Evolutionary conservation across 2,888 invertebrate species (phyloP).

Genomic region (Fragum fragum): DNA sequence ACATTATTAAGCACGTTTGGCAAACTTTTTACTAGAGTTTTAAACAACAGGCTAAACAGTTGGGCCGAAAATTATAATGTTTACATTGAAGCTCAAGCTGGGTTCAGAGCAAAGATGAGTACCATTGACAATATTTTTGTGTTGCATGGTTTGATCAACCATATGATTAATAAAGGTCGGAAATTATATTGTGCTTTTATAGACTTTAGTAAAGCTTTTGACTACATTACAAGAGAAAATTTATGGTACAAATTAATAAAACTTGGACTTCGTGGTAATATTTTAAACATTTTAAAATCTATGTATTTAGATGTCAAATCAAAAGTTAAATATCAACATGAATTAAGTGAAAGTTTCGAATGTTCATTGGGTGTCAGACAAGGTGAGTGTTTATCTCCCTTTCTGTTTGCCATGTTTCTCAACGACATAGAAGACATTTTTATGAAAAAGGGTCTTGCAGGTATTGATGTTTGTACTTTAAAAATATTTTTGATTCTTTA

Average conservation of each 20-base stretch:
- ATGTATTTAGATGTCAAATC: background rate
- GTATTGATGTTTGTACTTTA: background rate
- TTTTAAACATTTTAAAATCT: background rate
- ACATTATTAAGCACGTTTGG: no score
- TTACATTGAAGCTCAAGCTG: no score
- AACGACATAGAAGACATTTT: constrained; percentile 1
- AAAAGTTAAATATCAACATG: background rate
- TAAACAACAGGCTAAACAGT: no score
- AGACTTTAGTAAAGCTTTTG: no score
- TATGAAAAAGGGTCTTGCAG: background rate
- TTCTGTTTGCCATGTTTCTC: no score
- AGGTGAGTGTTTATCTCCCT: no score
- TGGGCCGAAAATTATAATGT: no score
- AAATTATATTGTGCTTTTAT: no score
- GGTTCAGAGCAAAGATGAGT: no score
- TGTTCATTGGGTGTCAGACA: background rate
- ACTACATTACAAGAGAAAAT: no score
- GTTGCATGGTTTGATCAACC: background rate
- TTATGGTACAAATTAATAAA: no score
- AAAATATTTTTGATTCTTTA: constrained; percentile 5
- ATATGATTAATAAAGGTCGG: background rate
- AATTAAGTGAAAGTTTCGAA: background rate
- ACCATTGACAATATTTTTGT: background rate
- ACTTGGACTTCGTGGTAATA: background rate
- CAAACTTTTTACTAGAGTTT: no score